Evolutionary conservation across 1,140 invertebrate genomes (phyloP).

Genomic region (Drosophila varians): DNA sequence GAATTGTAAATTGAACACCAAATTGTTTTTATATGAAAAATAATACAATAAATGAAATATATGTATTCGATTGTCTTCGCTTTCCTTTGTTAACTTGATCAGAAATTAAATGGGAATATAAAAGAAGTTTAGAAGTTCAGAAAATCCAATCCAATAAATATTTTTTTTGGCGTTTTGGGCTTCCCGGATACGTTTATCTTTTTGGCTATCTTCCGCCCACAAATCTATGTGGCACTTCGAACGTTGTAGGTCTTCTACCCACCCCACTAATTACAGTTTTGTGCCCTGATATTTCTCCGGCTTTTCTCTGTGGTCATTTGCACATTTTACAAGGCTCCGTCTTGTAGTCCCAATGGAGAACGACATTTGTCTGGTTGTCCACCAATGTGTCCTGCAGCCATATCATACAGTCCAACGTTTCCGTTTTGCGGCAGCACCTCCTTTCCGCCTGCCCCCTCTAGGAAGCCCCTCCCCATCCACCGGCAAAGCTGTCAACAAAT

Average conservation of each 20-base stretch:
- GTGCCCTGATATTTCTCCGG: slow-evolving; percentile 36
- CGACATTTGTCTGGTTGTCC: slow-evolving; percentile 49
- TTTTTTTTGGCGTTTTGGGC: no score
- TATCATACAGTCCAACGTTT: slow-evolving; percentile 24
- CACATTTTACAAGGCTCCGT: slow-evolving; percentile 54
- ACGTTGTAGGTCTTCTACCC: background rate
- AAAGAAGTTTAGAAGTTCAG: background rate
- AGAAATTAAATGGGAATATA: background rate
- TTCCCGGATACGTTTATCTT: background rate
- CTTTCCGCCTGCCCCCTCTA: no score
- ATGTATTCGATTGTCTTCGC: slow-evolving; percentile 8
- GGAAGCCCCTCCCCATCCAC: background rate
- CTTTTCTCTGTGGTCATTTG: slow-evolving; percentile 51
- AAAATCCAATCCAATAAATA: no score
- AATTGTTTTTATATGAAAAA: slow-evolving; percentile 66
- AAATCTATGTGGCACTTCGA: slow-evolving; percentile 19
- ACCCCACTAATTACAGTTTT: slow-evolving; percentile 47
- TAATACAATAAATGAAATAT: slow-evolving; percentile 34
- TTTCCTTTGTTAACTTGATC: background rate
- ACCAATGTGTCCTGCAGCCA: slow-evolving; percentile 35
- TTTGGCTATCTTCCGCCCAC: background rate
- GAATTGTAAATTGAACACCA: slow-evolving; percentile 63
- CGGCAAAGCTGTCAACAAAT: slow-evolving; percentile 76
- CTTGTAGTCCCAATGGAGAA: slow-evolving; percentile 51
- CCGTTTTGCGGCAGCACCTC: slow-evolving; percentile 1